Evolutionary conservation across 2,113 vertebrate species (phyloP).

Genomic region (Amphilophus citrinellus): DNA sequence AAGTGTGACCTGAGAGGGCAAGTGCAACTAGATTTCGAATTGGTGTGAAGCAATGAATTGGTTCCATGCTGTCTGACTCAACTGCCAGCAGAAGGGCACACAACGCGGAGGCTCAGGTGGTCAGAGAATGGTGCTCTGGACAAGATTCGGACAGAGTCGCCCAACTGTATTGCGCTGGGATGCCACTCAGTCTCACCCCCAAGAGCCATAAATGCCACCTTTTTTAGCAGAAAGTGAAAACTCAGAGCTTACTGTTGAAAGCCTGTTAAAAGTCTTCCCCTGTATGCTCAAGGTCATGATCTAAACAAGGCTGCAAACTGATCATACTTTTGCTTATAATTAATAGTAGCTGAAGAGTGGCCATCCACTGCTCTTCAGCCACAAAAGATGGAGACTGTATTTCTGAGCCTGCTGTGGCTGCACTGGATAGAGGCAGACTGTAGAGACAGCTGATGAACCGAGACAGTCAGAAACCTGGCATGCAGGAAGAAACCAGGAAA

Average conservation of each 20-base stretch:
- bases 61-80: conserved; percentile 42
- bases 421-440: conserved; percentile 1
- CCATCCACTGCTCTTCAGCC: background rate
- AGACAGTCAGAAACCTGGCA: conserved; percentile 54
- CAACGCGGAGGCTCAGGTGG: conserved; percentile 63
- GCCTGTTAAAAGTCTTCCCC: background rate
- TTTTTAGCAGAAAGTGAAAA: background rate
- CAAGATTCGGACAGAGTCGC: conserved; percentile 25
- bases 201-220: conserved; percentile 11
- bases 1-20: conserved; percentile 44
- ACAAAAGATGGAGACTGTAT: background rate
- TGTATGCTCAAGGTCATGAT: conserved; percentile 44
- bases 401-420: background rate
- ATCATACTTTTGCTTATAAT: background rate
- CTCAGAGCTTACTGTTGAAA: background rate
- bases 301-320: conserved; percentile 6
- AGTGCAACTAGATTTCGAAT: conserved; percentile 57
- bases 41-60: conserved; percentile 68
- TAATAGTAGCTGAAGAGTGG: conserved; percentile 1
- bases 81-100: conserved; percentile 18
- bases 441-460: conserved; percentile 42
- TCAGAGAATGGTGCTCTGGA: conserved; percentile 3
- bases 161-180: conserved; percentile 26
- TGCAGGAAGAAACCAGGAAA: conserved; percentile 45
- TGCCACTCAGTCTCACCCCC: background rate